Evolutionary conservation across 2,888 invertebrate species (phyloP).

Genomic region (Parnassius smintheus): DNA sequence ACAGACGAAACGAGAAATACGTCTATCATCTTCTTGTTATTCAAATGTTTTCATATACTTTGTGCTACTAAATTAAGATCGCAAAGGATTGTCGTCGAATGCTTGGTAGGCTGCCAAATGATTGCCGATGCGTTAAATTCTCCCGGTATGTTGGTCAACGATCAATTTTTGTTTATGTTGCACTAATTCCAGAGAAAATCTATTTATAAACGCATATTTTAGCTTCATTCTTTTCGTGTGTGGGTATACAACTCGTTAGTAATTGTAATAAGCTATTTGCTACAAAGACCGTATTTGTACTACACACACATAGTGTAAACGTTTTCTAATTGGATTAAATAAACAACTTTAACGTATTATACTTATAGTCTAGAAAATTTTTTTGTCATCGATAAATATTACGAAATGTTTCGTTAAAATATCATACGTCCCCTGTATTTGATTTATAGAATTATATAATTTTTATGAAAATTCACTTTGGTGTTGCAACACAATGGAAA

Average conservation of each 20-base stretch:
- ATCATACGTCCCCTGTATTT: no score
- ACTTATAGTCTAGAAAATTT: slow-evolving; percentile 1
- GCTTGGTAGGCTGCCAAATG: slow-evolving; percentile 68
- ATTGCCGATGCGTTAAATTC: slow-evolving; percentile 66
- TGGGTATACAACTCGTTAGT: not conserved
- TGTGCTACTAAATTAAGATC: slow-evolving; percentile 56
- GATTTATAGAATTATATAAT: no score
- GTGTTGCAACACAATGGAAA: no score
- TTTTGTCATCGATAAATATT: slow-evolving; percentile 15
- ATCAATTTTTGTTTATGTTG: slow-evolving; percentile 62
- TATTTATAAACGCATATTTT: slow-evolving; percentile 20
- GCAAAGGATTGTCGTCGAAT: slow-evolving; percentile 68
- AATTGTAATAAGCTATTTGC: slow-evolving; percentile 1
- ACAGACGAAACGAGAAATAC: no score
- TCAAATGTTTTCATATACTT: slow-evolving; percentile 37
- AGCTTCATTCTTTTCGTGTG: not conserved
- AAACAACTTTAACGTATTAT: slow-evolving; percentile 10
- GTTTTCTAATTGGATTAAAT: slow-evolving; percentile 17
- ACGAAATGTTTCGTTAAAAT: no score
- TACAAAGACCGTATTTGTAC: slow-evolving; percentile 11
- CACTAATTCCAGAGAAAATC: slow-evolving; percentile 34
- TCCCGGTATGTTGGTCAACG: slow-evolving; percentile 69
- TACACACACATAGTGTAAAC: slow-evolving; percentile 7
- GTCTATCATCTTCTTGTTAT: no score
- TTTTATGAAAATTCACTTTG: no score